Conservation (phyloP, 2,888 invertebrate species). For the Beris chalybata region DNA sequence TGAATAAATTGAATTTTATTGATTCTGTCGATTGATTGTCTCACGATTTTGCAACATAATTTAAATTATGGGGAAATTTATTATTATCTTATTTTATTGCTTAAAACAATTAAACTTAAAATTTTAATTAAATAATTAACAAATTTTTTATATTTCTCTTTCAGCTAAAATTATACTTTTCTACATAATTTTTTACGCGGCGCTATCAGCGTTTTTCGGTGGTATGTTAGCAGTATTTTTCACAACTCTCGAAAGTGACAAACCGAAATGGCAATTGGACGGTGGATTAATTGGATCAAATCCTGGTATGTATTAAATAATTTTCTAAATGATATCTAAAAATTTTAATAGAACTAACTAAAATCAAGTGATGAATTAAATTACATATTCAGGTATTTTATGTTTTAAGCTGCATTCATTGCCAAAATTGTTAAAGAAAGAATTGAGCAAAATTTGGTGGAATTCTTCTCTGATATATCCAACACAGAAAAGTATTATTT, state of each 20-base stretch:
- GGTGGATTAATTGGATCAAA: constrained; percentile 88
- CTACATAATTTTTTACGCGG: constrained; percentile 94
- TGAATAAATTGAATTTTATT: too few species aligned
- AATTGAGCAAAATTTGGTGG: too few species aligned
- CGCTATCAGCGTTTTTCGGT: constrained; percentile 91
- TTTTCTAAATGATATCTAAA: constrained; percentile 1
- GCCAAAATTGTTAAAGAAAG: too few species aligned
- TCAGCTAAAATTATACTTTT: constrained; percentile 93
- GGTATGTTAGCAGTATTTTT: constrained; percentile 94
- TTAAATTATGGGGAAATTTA: too few species aligned
- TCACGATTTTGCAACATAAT: too few species aligned
- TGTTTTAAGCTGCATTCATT: too few species aligned
- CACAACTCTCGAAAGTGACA: constrained; percentile 81
- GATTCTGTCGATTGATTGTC: too few species aligned
- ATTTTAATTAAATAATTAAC: not conserved
- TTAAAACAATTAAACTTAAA: not conserved
- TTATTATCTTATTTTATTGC: too few species aligned
- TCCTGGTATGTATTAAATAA: constrained; percentile 69
- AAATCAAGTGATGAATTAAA: too few species aligned
- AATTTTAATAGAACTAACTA: not conserved
- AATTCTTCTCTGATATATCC: too few species aligned
- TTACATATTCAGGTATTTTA: too few species aligned
- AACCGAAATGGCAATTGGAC: constrained; percentile 88
- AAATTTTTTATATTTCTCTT: constrained; percentile 48
- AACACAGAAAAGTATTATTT: too few species aligned